Evolutionary conservation across 2,888 invertebrate genomes (phyloP), one percentile per base, ranked within the genome.

Genomic region (Agapostemon virescens): DNA sequence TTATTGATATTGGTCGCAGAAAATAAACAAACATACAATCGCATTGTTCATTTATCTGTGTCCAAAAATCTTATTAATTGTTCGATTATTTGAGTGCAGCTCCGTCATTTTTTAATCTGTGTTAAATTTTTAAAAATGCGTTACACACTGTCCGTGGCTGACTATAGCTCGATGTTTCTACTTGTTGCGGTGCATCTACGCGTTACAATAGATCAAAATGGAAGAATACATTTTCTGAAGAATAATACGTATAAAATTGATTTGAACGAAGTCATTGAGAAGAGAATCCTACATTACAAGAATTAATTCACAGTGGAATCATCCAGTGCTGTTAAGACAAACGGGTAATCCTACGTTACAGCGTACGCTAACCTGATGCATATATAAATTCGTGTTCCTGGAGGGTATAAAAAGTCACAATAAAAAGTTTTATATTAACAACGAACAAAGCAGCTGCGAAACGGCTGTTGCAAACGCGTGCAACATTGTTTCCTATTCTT

Each of bases 361-460:
- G 11, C 49, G n/a, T 0, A 11, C 7, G n/a, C n/a, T n/a, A 49
- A 49, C n/a, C n/a, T 6, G n/a, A 49, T 9, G 49, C n/a, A 1
- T n/a, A n/a, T n/a, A 1, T 9, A 11, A 49, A 3, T 49, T 11
- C 40, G 3, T 15, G 15, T 40, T 15, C n/a, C n/a, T n/a, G n/a
- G n/a, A 11, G 52, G 6, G 15, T 9, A 0, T 23, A 15, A 23
- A 13, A 5, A n/a, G n/a, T 13, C 15, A 23, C 23, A 26, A 55
- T 55, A 55, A 55, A 52, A 26, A 55, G 13, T 55, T 55, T 55
- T 55, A 55, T 55, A 23, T 55, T 26, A 55, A 55, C 23, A 23
- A 52, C 49, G n/a, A 55, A 0, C 23, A 23, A 1, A 15, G 15
- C 20, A 20, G 20, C 20, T 3, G 17, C 2, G 6, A 45, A 20